Percentiles rank a stretch among this genome's conserved stretches.
Conservation (phyloP, 2,797 vertebrate species). For the Rhabdophis nuchalis region DNA sequence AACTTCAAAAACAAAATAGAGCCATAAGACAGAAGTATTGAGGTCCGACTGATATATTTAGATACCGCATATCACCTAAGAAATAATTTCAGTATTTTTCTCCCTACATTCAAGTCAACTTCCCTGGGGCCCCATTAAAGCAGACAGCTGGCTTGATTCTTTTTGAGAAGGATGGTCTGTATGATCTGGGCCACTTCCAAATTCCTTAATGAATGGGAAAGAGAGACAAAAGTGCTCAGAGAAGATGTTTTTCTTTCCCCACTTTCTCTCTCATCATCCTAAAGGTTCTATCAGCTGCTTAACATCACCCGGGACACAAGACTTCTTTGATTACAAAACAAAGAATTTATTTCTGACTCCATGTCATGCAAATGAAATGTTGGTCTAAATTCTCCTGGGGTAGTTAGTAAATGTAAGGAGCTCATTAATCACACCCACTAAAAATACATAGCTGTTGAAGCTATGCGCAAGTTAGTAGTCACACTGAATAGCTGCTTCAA, state of each 20-base stretch:
- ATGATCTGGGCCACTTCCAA: not conserved
- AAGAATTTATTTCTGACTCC: not conserved
- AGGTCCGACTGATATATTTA: not conserved
- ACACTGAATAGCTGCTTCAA: not conserved
- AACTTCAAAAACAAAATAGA: not conserved
- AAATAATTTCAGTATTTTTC: not conserved
- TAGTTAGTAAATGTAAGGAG: too few relatives aligned
- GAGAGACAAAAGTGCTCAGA: not conserved
- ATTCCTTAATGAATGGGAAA: not conserved
- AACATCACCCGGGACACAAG: not conserved
- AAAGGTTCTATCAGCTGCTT: not conserved
- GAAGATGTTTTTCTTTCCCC: not conserved
- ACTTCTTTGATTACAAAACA: not conserved
- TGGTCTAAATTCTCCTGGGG: not conserved
- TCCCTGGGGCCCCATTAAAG: not conserved
- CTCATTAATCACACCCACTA: not conserved
- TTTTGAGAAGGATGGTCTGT: not conserved
- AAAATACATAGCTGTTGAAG: not conserved
- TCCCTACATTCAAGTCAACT: not conserved
- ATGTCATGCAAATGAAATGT: not conserved
- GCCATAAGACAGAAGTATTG: not conserved
- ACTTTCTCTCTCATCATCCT: not conserved
- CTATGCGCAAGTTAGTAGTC: not conserved
- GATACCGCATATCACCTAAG: not conserved
- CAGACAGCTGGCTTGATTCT: not conserved